These are phyloP conservation scores for Ceramica pisi DNA, from an alignment of 2,888 invertebrate species.

Conservation along the genomic window DNA sequence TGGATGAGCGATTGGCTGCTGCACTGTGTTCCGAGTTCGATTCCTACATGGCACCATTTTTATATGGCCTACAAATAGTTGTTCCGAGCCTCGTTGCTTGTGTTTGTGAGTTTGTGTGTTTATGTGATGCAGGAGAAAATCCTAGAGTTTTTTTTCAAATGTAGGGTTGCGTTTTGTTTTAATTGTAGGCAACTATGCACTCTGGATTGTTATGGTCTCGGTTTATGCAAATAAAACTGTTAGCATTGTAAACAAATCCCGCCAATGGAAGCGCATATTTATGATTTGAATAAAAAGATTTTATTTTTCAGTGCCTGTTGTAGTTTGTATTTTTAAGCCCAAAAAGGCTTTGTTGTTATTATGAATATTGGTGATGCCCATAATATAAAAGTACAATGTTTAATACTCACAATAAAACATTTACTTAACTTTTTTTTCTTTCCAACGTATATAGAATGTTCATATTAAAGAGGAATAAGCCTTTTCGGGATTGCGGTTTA, in stretches of 20 bases:
- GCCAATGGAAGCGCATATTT: slow-evolving; percentile 5
- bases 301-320: not conserved
- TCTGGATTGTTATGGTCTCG: not conserved
- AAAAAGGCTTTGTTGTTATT: not conserved
- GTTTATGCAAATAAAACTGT: slow-evolving; percentile 12
- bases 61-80: too few relatives aligned
- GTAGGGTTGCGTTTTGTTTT: not conserved
- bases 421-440: too few relatives aligned
- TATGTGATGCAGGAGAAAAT: too few relatives aligned
- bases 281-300: slow-evolving; percentile 2
- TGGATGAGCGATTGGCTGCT: too few relatives aligned
- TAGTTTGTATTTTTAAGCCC: not conserved
- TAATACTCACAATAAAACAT: not conserved
- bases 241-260: slow-evolving; percentile 6
- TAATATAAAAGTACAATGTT: not conserved
- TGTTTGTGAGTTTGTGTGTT: too few relatives aligned
- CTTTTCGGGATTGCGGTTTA: slow-evolving; percentile 1
- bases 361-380: not conserved
- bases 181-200: too few relatives aligned
- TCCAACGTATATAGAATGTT: not conserved
- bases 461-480: not conserved
- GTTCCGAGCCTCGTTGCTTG: too few relatives aligned
- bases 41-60: too few relatives aligned
- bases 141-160: not conserved
- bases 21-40: too few relatives aligned